Conservation (phyloP, 2,888 invertebrate species). For the Hemithea aestivaria region DNA sequence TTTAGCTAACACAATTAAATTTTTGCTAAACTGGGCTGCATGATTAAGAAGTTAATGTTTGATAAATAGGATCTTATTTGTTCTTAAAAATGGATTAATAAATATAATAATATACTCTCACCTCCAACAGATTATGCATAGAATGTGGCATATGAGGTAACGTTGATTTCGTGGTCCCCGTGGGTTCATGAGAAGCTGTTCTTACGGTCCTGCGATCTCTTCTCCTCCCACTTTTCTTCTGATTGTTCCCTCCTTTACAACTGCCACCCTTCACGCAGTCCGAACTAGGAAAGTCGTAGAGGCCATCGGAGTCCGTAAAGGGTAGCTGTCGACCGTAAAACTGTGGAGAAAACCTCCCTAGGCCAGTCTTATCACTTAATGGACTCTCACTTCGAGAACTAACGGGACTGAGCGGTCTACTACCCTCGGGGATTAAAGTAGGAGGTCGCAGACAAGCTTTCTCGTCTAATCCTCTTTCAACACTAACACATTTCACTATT, state of each 20-base stretch:
- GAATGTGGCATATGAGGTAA: constrained; percentile 75
- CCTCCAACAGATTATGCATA: constrained; percentile 81
- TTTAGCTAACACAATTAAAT: too few species aligned
- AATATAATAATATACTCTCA: constrained; percentile 36
- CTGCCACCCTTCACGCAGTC: constrained; percentile 81
- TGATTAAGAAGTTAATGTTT: too few species aligned
- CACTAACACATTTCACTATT: constrained; percentile 77
- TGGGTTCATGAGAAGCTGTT: constrained; percentile 66
- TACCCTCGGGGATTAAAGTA: constrained; percentile 78
- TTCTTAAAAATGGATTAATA: not conserved
- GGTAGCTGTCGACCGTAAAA: constrained; percentile 85
- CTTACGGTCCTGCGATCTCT: constrained; percentile 81
- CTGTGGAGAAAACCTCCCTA: constrained; percentile 84
- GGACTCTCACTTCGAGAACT: constrained; percentile 90
- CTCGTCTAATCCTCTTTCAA: constrained; percentile 75
- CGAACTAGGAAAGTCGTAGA: constrained; percentile 89
- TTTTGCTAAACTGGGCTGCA: too few species aligned
- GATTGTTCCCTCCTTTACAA: constrained; percentile 67
- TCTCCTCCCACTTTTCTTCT: constrained; percentile 81
- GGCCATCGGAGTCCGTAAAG: constrained; percentile 88
- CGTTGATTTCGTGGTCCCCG: constrained; percentile 75
- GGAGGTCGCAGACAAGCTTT: constrained; percentile 64
- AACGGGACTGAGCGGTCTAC: constrained; percentile 83
- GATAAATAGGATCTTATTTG: too few species aligned
- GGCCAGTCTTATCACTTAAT: constrained; percentile 84